Conservation (phyloP, 1,140 invertebrate species). For the Drosophila melanica region DNA sequence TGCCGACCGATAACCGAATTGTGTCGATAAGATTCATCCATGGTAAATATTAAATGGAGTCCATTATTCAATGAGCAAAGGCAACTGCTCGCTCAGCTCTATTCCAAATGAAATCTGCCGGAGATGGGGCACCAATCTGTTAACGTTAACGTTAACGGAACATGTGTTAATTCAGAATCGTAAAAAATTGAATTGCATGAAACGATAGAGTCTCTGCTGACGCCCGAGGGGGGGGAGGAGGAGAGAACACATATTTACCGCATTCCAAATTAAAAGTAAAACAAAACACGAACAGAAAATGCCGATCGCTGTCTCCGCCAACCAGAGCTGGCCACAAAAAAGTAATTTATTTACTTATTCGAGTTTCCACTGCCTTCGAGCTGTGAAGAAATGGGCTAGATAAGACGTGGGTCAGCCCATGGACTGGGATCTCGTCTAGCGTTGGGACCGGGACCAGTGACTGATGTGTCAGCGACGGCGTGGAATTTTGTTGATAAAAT, state of each 20-base stretch:
- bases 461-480: slow-evolving; percentile 49
- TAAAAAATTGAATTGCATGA: slow-evolving; percentile 59
- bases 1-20: slow-evolving; percentile 50
- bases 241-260: slow-evolving; percentile 62
- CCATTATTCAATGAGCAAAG: slow-evolving; percentile 20
- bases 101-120: slow-evolving; percentile 33
- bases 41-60: slow-evolving; percentile 46
- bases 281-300: slow-evolving; percentile 57
- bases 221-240: background rate
- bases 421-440: slow-evolving; percentile 3
- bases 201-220: slow-evolving; percentile 33
- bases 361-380: slow-evolving; percentile 30
- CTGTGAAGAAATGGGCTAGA: slow-evolving; percentile 51
- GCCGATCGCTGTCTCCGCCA: slow-evolving; percentile 24
- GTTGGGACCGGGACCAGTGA: slow-evolving; percentile 23
- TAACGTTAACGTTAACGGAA: slow-evolving; percentile 54
- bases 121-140: slow-evolving; percentile 36
- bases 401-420: slow-evolving; percentile 59
- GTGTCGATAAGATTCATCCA: slow-evolving; percentile 34
- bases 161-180: slow-evolving; percentile 72
- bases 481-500: slow-evolving; percentile 63
- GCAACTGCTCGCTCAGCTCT: background rate
- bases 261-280: slow-evolving; percentile 66
- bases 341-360: slow-evolving; percentile 70
- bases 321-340: slow-evolving; percentile 18